Conservation (phyloP, 1,140 invertebrate genomes). For the Spodoptera frugiperda region DNA sequence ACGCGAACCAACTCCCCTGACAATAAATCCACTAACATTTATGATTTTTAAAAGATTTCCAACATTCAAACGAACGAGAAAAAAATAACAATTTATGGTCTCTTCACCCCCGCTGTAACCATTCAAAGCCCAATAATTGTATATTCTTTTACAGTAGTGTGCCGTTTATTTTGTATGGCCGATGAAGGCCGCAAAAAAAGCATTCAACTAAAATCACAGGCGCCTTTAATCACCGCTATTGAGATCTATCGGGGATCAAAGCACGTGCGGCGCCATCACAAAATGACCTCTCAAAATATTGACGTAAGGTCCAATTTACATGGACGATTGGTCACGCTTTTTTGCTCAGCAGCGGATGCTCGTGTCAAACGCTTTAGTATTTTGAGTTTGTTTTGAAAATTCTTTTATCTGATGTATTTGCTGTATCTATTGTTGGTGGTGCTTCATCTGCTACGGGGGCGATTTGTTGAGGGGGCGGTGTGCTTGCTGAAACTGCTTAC, state of each 20-base stretch:
- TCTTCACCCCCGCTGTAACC: slow-evolving; percentile 85
- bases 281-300: slow-evolving; percentile 78
- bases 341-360: slow-evolving; percentile 83
- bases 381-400: slow-evolving; percentile 87
- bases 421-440: slow-evolving; percentile 77
- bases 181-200: slow-evolving; percentile 81
- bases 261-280: slow-evolving; percentile 70
- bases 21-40: slow-evolving; percentile 77
- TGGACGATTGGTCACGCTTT: slow-evolving; percentile 76
- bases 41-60: slow-evolving; percentile 81
- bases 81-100: slow-evolving; percentile 85
- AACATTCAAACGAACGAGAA: slow-evolving; percentile 63
- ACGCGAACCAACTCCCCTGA: slow-evolving; percentile 70
- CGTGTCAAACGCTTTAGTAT: slow-evolving; percentile 86
- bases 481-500: slow-evolving; percentile 70
- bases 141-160: slow-evolving; percentile 86
- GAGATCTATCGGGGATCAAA: slow-evolving; percentile 85
- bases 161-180: slow-evolving; percentile 81
- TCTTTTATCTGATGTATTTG: slow-evolving; percentile 85
- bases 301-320: slow-evolving; percentile 74
- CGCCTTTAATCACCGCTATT: slow-evolving; percentile 86
- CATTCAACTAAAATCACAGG: slow-evolving; percentile 85
- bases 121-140: slow-evolving; percentile 85
- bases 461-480: slow-evolving; percentile 75
- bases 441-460: slow-evolving; percentile 79